phyloP scores from a whole-genome alignment of 2,888 invertebrate genomes.

The Polydrusus cervinus region DNA sequence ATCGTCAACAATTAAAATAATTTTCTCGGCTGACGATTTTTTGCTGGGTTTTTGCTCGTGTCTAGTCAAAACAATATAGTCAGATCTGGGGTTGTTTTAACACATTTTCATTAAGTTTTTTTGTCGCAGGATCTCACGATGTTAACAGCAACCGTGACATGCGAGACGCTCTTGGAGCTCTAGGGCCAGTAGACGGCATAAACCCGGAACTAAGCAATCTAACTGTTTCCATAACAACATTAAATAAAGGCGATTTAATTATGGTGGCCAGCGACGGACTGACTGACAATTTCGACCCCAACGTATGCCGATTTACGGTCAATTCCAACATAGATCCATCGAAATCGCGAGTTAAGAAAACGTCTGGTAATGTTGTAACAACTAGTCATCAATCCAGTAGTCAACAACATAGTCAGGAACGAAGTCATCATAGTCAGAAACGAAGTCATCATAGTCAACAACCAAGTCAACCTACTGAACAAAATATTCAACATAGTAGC shows the following conservation, averaged over 20 bases:
- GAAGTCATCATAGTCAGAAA: slow-evolving; percentile 25
- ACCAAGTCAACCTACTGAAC: no score
- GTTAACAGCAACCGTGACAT: slow-evolving; percentile 88
- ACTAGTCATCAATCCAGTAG: slow-evolving; percentile 29
- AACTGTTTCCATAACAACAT: slow-evolving; percentile 87
- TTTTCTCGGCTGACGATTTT: no score
- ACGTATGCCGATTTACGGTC: slow-evolving; percentile 89
- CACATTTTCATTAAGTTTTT: no score
- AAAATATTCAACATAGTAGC: no score
- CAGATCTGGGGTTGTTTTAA: no score
- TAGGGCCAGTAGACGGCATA: slow-evolving; percentile 89
- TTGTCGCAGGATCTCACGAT: slow-evolving; percentile 83
- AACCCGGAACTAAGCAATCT: slow-evolving; percentile 91
- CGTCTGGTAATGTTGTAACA: slow-evolving; percentile 59
- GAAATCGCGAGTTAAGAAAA: slow-evolving; percentile 65
- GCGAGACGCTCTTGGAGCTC: slow-evolving; percentile 90
- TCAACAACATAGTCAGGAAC: slow-evolving; percentile 8
- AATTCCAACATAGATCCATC: slow-evolving; percentile 67
- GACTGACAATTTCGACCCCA: slow-evolving; percentile 93
- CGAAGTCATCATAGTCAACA: no score
- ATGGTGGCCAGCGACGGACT: slow-evolving; percentile 93
- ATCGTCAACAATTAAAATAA: no score
- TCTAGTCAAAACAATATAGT: no score
- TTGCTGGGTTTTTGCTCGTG: no score
- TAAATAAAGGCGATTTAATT: slow-evolving; percentile 87